Conservation (phyloP, 2,797 vertebrate species). For the Gadopsis bispinosus region DNA sequence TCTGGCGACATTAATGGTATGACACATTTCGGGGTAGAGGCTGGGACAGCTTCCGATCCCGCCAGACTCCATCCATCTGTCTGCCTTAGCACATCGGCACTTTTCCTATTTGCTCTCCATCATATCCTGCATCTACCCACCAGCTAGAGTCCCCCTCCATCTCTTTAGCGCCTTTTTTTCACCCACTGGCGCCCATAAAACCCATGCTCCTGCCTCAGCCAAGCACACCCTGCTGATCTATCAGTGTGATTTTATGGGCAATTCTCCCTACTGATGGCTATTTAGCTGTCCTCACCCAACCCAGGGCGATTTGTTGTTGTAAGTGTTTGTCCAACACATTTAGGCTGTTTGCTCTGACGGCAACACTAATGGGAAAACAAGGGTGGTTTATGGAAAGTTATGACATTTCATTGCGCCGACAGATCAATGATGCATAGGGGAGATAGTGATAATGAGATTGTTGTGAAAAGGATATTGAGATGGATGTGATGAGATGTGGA, state of each 20-base stretch:
- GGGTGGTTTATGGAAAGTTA: slow-evolving; percentile 58
- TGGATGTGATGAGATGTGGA: slow-evolving; percentile 38
- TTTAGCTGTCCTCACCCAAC: slow-evolving; percentile 69
- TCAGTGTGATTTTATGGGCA: slow-evolving; percentile 74
- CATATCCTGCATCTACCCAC: slow-evolving; percentile 65
- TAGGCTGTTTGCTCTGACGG: slow-evolving; percentile 47
- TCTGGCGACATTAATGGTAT: slow-evolving; percentile 59
- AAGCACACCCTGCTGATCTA: slow-evolving; percentile 71
- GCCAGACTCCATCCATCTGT: slow-evolving; percentile 74
- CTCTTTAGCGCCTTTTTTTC: slow-evolving; percentile 57
- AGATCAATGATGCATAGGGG: slow-evolving; percentile 63
- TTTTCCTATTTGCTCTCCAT: slow-evolving; percentile 74
- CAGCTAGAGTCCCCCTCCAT: slow-evolving; percentile 64
- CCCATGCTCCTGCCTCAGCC: slow-evolving; percentile 31
- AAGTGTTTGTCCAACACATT: slow-evolving; percentile 73
- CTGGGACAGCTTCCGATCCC: slow-evolving; percentile 53
- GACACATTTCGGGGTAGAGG: slow-evolving; percentile 54
- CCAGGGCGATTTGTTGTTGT: slow-evolving; percentile 68
- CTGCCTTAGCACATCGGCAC: slow-evolving; percentile 57
- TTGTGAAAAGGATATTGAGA: slow-evolving; percentile 36
- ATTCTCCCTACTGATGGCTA: slow-evolving; percentile 61
- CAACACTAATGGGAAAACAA: slow-evolving; percentile 58
- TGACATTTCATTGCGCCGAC: slow-evolving; percentile 55
- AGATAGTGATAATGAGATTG: slow-evolving; percentile 62
- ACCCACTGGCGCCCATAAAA: slow-evolving; percentile 54